Evolutionary conservation across 2,797 vertebrate genomes (phyloP), one percentile per base, ranked within the genome.

Genomic region (Cacajao melanocephalus): DNA sequence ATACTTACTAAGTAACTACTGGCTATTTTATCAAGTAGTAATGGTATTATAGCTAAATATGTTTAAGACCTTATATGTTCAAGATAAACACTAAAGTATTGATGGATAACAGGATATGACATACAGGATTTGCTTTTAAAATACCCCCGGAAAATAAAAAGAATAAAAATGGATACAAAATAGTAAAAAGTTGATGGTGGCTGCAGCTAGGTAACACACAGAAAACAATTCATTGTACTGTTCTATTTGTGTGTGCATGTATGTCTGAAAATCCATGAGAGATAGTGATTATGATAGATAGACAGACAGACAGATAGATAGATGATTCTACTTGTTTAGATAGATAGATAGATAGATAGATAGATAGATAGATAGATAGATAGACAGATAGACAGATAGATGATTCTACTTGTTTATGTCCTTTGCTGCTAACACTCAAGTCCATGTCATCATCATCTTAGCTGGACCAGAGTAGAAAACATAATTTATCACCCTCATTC

Each of bases 111-210:
- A 20, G 79, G 28, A 64, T 78, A 78, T 81, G 36, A 92, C 17
- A 89, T 41, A 50, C 0, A 90, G 13, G 28, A 76, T 94, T 86
- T 96, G 41, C 50, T 94, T 93, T 80, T 90, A 44, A 92, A 97
- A 89, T 94, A 89, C 5, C 3, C 57, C 57, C 5, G 36, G 76
- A 88, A 87, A 80, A 90, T 84, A 52, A 64, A 95, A 90, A 96
- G 73, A 39, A 1, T 78, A 17, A 93, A 36, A 26, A 76, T 33
- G 12, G 4, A 75, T 87, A 72, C 22, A 86, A 96, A 80, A 85
- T 57, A 90, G 15, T 39, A 86, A 58, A 57, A 92, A 85, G n/a
- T 67, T 90, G 57, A 41, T 93, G 70, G 75, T 44, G 28, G 28
- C n/a, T 82, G 3, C 33, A 80, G 33, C 10, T 26, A 44, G n/a